Evolutionary conservation across 2,888 invertebrate genomes (phyloP), one percentile per base, ranked within the genome.

Genomic region (Agriopis leucophaearia): DNA sequence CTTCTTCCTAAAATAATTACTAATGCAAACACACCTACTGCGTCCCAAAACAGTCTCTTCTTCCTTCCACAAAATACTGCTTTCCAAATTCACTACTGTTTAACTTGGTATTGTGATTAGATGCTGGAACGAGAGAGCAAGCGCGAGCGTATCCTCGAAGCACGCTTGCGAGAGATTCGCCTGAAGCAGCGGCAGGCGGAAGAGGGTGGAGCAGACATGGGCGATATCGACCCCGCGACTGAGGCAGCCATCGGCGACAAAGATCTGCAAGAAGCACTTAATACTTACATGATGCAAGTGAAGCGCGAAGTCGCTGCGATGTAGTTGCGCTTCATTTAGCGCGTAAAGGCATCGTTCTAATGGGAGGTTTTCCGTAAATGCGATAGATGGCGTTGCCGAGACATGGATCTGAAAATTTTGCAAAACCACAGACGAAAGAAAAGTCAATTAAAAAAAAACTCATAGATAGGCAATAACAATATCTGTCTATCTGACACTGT

Each of bases 91-190:
- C 16, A 9, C 16, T 8, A 16, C 45, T 16, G 16, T 47, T 0
- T 45, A 45, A 15, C 15, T n/a, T 7, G 8, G 10, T 10, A 9
- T 9, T 8, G 1, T 5, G 3, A 40, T 1, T 78, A 97, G 97
- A 96, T 98, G 94, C 95, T 98, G 79, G 98, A 98, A 77, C 95
- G 98, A 60, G 98, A 98, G 90, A 96, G 96, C 64, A 96, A 97
- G 66, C 95, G 98, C 62, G 99, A 99, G 86, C 98, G 98, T 86
- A 98, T 99, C 65, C 94, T 99, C 75, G 99, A 99, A 86, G 96
- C 97, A 6, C 96, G 98, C 77, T 95, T 97, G 81, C 95, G 98
- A 71, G 98, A 98, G 90, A 95, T 97, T 73, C 94, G 96, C 54
- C 87, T 97, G 16, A 96, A 96, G 87, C 74, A 75, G 81, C 83